Conservation (phyloP, 2,888 invertebrate genomes). For the Ligdia adustata region DNA sequence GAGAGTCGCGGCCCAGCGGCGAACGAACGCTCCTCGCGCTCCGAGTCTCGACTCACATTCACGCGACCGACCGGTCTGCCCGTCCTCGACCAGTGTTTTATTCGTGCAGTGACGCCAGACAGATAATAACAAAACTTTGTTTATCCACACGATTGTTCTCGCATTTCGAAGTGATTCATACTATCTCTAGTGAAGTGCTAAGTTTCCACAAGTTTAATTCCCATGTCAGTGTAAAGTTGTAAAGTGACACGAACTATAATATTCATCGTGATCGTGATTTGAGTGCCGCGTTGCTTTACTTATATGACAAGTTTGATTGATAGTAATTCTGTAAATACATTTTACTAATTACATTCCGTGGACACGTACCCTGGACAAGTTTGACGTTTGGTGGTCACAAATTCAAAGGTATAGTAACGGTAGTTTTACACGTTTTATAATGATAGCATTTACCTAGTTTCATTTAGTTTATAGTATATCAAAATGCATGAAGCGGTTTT, state of each 20-base stretch:
- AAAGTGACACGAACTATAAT: conserved; percentile 48
- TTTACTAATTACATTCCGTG: conserved; percentile 44
- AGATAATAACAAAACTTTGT: conserved; percentile 37
- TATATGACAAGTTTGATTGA: conserved; percentile 50
- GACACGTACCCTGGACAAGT: conserved; percentile 38
- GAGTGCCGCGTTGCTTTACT: conserved; percentile 53
- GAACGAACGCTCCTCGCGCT: conserved; percentile 54
- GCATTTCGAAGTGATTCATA: conserved; percentile 38
- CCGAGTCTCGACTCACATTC: conserved; percentile 49
- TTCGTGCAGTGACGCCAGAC: conserved; percentile 66
- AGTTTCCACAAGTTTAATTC: conserved; percentile 56
- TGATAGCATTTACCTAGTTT: not conserved
- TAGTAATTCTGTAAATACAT: conserved; percentile 52
- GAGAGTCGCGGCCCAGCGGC: conserved; percentile 66
- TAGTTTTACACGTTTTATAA: conserved; percentile 10
- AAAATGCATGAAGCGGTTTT: conserved; percentile 6
- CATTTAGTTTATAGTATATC: conserved; percentile 5
- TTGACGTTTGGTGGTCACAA: conserved; percentile 46
- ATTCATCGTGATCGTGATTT: conserved; percentile 55
- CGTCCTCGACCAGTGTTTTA: conserved; percentile 44
- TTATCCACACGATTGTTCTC: conserved; percentile 2
- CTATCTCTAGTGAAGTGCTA: conserved; percentile 67
- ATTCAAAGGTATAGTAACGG: conserved; percentile 45
- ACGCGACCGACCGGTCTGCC: conserved; percentile 29
- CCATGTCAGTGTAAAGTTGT: conserved; percentile 51